Evolutionary conservation across 2,797 vertebrate genomes (phyloP).

Genomic region (Enteromius trimaculatus): DNA sequence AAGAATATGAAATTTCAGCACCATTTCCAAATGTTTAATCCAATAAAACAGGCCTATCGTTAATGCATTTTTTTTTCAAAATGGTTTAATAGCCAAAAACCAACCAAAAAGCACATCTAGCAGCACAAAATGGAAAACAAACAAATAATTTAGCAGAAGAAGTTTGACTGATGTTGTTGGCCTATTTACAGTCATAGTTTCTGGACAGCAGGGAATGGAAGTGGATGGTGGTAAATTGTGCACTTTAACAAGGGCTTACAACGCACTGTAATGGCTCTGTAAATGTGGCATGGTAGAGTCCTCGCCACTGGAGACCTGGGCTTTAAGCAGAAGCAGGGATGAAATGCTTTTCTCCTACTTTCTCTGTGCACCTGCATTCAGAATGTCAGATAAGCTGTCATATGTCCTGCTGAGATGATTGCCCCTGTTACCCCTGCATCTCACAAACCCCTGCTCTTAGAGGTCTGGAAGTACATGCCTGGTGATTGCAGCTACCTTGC

Average conservation of each 20-base stretch:
- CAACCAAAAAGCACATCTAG: no score
- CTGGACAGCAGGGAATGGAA: constrained; percentile 33
- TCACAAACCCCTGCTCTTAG: constrained; percentile 47
- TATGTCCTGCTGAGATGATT: constrained; percentile 60
- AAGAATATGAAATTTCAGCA: constrained; percentile 27
- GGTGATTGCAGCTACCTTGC: constrained; percentile 47
- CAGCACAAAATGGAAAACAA: no score
- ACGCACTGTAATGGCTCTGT: constrained; percentile 54
- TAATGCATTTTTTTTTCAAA: neutral
- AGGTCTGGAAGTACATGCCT: constrained; percentile 47
- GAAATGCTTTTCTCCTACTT: constrained; percentile 43
- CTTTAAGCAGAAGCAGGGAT: constrained; percentile 47
- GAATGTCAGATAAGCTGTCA: constrained; percentile 55
- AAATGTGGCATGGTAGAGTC: constrained; percentile 56
- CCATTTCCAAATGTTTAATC: neutral
- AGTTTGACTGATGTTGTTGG: constrained; percentile 47
- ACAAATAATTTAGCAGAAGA: no score
- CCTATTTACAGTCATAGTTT: constrained; percentile 43
- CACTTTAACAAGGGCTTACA: constrained; percentile 40
- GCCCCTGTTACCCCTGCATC: constrained; percentile 50
- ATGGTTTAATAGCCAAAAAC: neutral
- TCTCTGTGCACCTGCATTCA: constrained; percentile 52
- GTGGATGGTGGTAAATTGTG: constrained; percentile 56
- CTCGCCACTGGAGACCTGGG: constrained; percentile 50
- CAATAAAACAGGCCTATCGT: neutral